Base-by-base conservation (phyloP, 2,888 invertebrate species). In the Dynastes tityus region DNA sequence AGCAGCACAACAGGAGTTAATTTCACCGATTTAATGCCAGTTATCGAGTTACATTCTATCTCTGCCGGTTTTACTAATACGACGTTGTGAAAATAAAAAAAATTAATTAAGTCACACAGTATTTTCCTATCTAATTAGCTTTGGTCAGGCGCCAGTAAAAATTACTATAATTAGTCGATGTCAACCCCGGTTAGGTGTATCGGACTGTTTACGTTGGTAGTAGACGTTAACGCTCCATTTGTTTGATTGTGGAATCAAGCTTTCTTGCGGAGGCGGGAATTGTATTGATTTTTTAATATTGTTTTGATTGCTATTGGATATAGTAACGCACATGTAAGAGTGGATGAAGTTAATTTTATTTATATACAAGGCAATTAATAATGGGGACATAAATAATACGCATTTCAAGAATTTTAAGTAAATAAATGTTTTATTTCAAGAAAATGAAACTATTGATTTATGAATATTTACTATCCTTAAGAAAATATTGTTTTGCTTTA, bases 101-200 rank as follows among this genome's bases (percentile, higher is more conserved):
- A 77, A 79, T 80, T 81, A 81, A 81, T 45, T 45, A 45, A 45
- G 45, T 45, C 45, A 45, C 8, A 45, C 45, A 9, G 2, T 45
- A 9, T 45, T 45, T 45, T 45, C 45, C 45, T 11, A 45, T 45
- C 8, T 45, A 45, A 45, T 81, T 80, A 76, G 77, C 55, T 65
- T 77, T 79, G 80, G 78, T 74, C 76, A 64, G 81, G 81, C 81
- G 81, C 81, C 81, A 78, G 74, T 71, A 80, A 79, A 78, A 81
- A 80, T 80, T 79, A 75, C 81, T 77, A 76, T 79, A 81, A 81
- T 81, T 81, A 80, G 80, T 78, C 61, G 63, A 79, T 76, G 71
- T 79, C 76, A 79, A 61, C 68, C 67, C 58, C 55, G 58, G 22
- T 55, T 22, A 29, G 40, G 55, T 55, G 45, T 51, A 29, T 51